These are phyloP conservation scores for Bombus cullumanus DNA, from an alignment of 1,140 invertebrate genomes.

Conservation along the genomic window DNA sequence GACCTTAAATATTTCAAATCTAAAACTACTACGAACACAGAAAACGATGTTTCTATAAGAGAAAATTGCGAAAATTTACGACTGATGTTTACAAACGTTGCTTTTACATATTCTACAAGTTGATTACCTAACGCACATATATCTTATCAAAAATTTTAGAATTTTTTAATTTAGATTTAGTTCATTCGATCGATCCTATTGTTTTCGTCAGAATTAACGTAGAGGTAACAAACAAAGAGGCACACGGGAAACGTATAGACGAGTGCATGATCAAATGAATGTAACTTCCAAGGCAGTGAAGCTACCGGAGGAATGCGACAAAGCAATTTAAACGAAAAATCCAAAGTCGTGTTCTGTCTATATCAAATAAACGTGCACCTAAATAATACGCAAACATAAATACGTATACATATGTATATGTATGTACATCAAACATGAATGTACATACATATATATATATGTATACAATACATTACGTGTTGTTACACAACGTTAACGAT, in stretches of 20 bases:
- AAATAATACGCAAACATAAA: conserved; percentile 20
- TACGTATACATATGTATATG: conserved; percentile 40
- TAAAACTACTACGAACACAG: no score
- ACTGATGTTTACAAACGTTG: no score
- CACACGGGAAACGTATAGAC: conserved; percentile 9
- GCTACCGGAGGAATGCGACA: neutral
- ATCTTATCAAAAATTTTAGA: no score
- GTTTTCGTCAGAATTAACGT: neutral
- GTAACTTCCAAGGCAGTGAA: neutral
- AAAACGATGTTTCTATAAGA: no score
- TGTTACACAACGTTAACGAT: conserved; percentile 65
- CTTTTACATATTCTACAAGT: no score
- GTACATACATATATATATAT: neutral
- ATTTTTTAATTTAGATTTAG: no score
- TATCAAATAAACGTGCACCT: conserved; percentile 30
- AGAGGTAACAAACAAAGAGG: conserved; percentile 3
- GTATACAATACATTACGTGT: neutral
- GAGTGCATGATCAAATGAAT: conserved; percentile 4
- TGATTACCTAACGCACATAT: no score
- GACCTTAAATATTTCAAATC: no score
- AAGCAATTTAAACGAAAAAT: neutral
- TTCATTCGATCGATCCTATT: neutral
- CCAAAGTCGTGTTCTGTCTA: neutral
- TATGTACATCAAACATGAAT: neutral
- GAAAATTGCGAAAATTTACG: no score